Base-by-base conservation (phyloP, 2,797 vertebrate genomes). In the Orientallactaga sibirica region DNA sequence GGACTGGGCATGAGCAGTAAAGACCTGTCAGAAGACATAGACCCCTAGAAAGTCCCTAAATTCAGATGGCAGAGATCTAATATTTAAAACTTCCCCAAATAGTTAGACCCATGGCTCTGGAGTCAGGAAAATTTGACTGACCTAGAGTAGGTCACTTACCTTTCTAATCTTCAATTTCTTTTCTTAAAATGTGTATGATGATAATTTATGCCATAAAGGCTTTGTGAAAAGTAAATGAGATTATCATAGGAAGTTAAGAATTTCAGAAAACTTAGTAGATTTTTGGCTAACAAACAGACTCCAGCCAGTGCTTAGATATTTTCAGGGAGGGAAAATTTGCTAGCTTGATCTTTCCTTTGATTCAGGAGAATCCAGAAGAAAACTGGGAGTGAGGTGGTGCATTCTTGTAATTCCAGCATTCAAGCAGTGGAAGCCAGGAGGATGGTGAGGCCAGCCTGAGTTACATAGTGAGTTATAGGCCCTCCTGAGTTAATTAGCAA, bases 311-410 rank as follows among this genome's bases (percentile, higher is more conserved):
- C 68, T 90, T 6, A 37, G 12, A 12, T 77, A 25, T 52, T 85
- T 91, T 18, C 4, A 29, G 61, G 58, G 73, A 67, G 43, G 58
- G 24, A 22, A 43, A 70, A 78, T 71, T 95, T 18, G 55, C 14
- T 86, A 71, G 48, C 18, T 81, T 91, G 43, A 19, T 41, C 14
- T 75, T 88, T 84, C 11, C 41, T 68, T 83, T 81, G 66, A 41
- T 22, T 91, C 33, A 62, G 84, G 55, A 93, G 66, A 92, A 33
- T 24, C 10, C 52, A 75, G 22, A 22, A 70, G 84, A 92, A 61
- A 52, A 7, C 12, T 52, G 67, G 66, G 58, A 4, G 18, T 48
- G 71, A 64, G 41, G 3, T 25, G 41, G 19, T 15, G 9, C 61
- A n/a, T 48, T 41, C 19, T 25, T n/a, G 37, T 22, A 75, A 58